Conservation (phyloP, 1,140 invertebrate species). For the Ips nitidus region DNA sequence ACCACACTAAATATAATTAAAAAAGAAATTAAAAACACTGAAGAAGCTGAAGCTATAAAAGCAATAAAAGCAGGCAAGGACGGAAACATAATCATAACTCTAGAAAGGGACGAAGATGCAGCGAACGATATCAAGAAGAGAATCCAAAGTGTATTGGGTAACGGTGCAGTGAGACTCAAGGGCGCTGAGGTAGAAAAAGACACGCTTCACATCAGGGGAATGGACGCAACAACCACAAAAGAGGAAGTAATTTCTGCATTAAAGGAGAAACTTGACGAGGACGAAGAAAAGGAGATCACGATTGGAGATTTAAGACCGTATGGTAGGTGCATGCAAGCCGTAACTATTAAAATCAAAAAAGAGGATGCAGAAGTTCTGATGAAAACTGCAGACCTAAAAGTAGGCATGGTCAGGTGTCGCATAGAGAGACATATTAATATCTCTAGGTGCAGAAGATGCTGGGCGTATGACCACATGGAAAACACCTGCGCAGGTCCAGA, state of each 20-base stretch:
- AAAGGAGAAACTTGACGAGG: background rate
- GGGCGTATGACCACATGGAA: slow-evolving; percentile 29
- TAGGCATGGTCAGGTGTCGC: slow-evolving; percentile 26
- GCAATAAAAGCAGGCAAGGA: slow-evolving; percentile 16
- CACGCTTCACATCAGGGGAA: slow-evolving; percentile 13
- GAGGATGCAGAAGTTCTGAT: slow-evolving; percentile 2
- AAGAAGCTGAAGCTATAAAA: slow-evolving; percentile 18
- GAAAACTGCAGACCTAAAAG: slow-evolving; percentile 1
- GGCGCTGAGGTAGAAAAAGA: background rate
- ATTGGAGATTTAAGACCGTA: slow-evolving; percentile 22
- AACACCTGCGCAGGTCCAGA: slow-evolving; percentile 26
- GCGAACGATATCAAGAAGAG: background rate
- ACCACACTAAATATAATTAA: slow-evolving; percentile 7
- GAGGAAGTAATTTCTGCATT: slow-evolving; percentile 23
- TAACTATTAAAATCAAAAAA: slow-evolving; percentile 14
- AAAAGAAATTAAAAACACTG: background rate
- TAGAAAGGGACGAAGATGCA: slow-evolving; percentile 15
- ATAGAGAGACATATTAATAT: slow-evolving; percentile 24
- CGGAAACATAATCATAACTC: slow-evolving; percentile 15
- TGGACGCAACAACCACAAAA: slow-evolving; percentile 23
- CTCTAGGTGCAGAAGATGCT: slow-evolving; percentile 34
- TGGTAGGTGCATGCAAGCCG: slow-evolving; percentile 14
- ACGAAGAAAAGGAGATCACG: background rate
- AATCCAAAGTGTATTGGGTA: background rate
- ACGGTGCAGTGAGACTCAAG: background rate